These are phyloP conservation scores for Myiotriccus ornatus DNA, from an alignment of 2,797 vertebrate genomes.

Conservation along the genomic window DNA sequence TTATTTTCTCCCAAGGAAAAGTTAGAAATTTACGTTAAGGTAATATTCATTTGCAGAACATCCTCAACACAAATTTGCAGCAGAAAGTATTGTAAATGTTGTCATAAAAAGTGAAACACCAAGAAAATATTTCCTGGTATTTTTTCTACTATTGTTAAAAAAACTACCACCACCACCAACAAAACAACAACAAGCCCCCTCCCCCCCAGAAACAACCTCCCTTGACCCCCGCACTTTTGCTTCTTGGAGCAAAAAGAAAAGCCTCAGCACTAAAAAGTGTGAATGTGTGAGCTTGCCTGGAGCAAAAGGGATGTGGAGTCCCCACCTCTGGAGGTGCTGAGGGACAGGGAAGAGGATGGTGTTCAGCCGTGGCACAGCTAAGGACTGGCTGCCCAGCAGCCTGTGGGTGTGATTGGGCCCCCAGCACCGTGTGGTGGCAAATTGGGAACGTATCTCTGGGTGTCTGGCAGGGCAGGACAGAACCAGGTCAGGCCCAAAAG, in stretches of 20 bases:
- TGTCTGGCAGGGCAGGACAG: not conserved
- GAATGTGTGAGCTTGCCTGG: not conserved
- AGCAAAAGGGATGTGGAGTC: not conserved
- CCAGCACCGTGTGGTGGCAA: not conserved
- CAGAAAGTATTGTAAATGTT: not conserved
- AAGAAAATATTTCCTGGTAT: not conserved
- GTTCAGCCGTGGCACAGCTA: not conserved
- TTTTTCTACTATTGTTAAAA: not conserved
- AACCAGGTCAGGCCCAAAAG: not conserved
- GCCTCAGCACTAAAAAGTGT: not conserved
- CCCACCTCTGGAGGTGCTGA: not conserved
- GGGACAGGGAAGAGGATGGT: not conserved
- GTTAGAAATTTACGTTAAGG: not conserved
- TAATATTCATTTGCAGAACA: not conserved
- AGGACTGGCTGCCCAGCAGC: not conserved
- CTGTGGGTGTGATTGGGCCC: rapidly evolving
- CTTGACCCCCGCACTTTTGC: too few relatives aligned
- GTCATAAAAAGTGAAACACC: not conserved
- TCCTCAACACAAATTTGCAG: not conserved
- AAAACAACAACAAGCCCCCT: too few relatives aligned
- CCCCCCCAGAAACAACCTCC: too few relatives aligned
- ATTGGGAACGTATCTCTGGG: rapidly evolving
- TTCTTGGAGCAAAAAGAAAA: not conserved
- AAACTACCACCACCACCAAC: not conserved
- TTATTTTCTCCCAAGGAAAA: not conserved